These are phyloP conservation scores for Serranus cabrilla DNA, from an alignment of 2,797 vertebrate genomes.

Conservation along the genomic window DNA sequence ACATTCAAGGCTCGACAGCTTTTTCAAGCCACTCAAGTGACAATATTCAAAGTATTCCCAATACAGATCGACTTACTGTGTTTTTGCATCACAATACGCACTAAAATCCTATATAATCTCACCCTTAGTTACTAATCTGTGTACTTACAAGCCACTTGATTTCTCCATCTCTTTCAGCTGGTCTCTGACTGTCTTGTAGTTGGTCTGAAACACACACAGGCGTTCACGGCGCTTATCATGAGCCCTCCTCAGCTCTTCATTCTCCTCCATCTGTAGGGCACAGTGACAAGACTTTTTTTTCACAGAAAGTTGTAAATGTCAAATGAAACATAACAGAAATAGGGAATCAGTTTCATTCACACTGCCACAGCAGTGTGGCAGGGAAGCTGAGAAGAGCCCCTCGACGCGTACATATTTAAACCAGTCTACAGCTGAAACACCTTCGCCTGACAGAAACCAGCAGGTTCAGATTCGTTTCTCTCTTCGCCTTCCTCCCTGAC, in stretches of 20 bases:
- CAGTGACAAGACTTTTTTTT: constrained; percentile 10
- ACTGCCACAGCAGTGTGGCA: constrained; percentile 17
- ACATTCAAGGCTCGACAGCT: no score
- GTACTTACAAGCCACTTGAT: constrained; percentile 87
- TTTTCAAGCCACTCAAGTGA: no score
- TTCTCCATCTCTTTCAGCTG: constrained; percentile 91
- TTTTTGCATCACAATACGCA: no score
- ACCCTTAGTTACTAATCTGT: neutral
- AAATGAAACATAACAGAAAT: constrained; percentile 37
- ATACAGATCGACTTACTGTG: no score
- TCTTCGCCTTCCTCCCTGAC: constrained; percentile 51
- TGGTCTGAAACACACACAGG: constrained; percentile 91
- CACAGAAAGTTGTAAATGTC: constrained; percentile 5
- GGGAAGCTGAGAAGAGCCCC: constrained; percentile 18
- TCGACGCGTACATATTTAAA: constrained; percentile 47
- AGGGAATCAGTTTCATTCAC: neutral
- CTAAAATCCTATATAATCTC: no score
- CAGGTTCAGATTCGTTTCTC: constrained; percentile 33
- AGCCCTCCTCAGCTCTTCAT: constrained; percentile 89
- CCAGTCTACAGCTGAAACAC: constrained; percentile 40
- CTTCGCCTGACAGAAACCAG: constrained; percentile 49
- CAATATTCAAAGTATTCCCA: no score
- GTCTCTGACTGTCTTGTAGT: constrained; percentile 90
- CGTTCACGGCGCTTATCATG: constrained; percentile 89
- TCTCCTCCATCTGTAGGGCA: constrained; percentile 87